Evolutionary conservation across 2,888 invertebrate species (phyloP).

Genomic region (Conchocele bisecta): DNA sequence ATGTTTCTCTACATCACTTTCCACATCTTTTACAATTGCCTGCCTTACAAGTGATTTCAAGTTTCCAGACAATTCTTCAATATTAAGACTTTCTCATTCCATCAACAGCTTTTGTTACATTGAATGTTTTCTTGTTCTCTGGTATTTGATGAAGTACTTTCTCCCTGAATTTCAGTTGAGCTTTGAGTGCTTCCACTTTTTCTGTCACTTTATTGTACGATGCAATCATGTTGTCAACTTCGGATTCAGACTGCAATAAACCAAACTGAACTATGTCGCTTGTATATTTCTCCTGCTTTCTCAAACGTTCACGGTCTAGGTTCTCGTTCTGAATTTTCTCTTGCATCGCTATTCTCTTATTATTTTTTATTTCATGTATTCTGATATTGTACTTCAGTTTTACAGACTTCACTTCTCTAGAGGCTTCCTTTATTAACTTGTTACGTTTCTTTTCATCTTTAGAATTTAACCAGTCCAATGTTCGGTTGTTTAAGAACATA

Average conservation of each 20-base stretch:
- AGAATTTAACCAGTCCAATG: conserved; percentile 14
- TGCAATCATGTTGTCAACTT: conserved; percentile 11
- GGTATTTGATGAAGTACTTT: conserved; percentile 11
- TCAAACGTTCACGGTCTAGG: background rate
- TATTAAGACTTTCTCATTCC: background rate
- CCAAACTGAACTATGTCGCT: conserved; percentile 10
- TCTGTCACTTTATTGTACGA: background rate
- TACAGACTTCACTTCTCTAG: background rate
- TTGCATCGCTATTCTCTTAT: background rate
- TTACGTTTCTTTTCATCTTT: background rate
- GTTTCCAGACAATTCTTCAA: background rate
- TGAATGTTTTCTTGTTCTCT: background rate
- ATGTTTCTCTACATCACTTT: background rate
- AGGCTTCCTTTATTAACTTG: background rate
- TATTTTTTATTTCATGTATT: conserved; percentile 9
- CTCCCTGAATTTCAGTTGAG: conserved; percentile 15
- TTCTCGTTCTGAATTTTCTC: conserved; percentile 15
- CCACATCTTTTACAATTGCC: background rate
- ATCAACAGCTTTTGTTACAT: conserved; percentile 1
- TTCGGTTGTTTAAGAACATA: conserved; percentile 26
- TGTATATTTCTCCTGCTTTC: conserved; percentile 11
- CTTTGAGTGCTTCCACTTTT: conserved; percentile 12
- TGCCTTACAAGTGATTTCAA: conserved; percentile 2
- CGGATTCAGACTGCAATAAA: conserved; percentile 15
- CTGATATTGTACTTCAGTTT: conserved; percentile 4